Percentiles rank a stretch among this genome's conserved stretches.
These are phyloP conservation scores for Alentia gelatinosa DNA, from an alignment of 2,888 invertebrate genomes.

Conservation along the genomic window DNA sequence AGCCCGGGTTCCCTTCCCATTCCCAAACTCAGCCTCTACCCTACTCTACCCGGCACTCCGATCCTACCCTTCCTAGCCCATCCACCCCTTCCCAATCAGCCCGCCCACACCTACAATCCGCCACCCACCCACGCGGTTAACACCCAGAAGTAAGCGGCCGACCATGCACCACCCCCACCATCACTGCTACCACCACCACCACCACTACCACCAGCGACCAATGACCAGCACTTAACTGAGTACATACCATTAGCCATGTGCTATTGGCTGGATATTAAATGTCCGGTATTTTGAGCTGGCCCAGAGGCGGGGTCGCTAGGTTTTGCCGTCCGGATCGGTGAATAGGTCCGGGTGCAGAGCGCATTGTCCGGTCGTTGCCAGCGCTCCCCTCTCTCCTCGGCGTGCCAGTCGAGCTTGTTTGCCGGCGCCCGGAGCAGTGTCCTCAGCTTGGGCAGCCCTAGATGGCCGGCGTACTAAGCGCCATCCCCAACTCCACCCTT, in stretches of 20 bases:
- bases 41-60: not conserved
- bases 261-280: slow-evolving; percentile 18
- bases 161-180: not conserved
- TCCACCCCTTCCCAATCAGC: not conserved
- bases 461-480: not conserved
- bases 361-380: not conserved
- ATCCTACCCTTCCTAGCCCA: not conserved
- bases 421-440: slow-evolving; percentile 7
- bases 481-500: not conserved
- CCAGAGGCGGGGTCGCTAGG: not conserved
- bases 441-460: not conserved
- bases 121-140: not conserved
- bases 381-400: not conserved
- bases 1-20: not conserved
- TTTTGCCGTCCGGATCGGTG: not conserved
- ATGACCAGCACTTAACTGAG: slow-evolving; percentile 37
- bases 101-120: not conserved
- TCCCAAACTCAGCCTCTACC: not conserved
- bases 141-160: not conserved
- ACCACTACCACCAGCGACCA: not conserved
- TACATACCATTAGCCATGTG: slow-evolving; percentile 20
- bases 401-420: slow-evolving; percentile 30
- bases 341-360: not conserved
- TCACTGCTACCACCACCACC: not conserved
- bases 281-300: slow-evolving; percentile 3